Evolutionary conservation across 2,797 vertebrate species (phyloP), one percentile per base, ranked within the genome.

Genomic region (Micropoecilia bifurca): DNA sequence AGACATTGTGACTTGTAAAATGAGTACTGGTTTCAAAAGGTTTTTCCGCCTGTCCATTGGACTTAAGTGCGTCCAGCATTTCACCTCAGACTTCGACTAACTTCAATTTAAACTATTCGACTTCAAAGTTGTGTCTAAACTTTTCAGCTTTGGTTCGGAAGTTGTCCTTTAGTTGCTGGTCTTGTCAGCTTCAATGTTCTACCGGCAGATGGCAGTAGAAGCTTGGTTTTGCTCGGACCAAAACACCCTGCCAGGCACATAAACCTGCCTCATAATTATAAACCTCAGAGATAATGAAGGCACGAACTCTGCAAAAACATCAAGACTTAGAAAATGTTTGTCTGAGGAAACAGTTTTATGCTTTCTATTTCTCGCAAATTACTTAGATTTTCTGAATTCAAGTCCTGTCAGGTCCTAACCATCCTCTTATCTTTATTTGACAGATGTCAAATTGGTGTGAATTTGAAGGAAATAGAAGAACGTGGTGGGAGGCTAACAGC

Each of bases 141-240:
- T 0, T 20, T 36, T 33, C 28, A 48, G 45, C 28, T 48, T 73
- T 30, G 28, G 36, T 10, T 33, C 16, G 39, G 1, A 46, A 43
- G n/a, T 43, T 28, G 4, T n/a, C n/a, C 7, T 36, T n/a, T 33
- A 48, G 10, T 25, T 48, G 2, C 30, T 36, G 30, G 12, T 36
- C 20, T 28, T n/a, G 7, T 30, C 39, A 73, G 18, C 9, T 47
- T n/a, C n/a, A 20, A 39, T n/a, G 33, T 4, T 4, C 0, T 4
- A 75, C 91, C 94, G 91, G 79, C 69, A 94, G 94, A 25, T 89
- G 94, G 83, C 91, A 13, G 83, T 81, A 43, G 28, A 76, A 20
- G 82, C 43, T 80, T 41, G 77, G 2, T 30, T 80, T 66, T 41
- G 25, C 6, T 20, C 57, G 10, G 6, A 25, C 45, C 39, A 0